Percentiles rank a stretch among this genome's conserved stretches.
Evolutionary conservation across 2,113 vertebrate genomes (phyloP).

Genomic region (Lasiurus borealis): DNA sequence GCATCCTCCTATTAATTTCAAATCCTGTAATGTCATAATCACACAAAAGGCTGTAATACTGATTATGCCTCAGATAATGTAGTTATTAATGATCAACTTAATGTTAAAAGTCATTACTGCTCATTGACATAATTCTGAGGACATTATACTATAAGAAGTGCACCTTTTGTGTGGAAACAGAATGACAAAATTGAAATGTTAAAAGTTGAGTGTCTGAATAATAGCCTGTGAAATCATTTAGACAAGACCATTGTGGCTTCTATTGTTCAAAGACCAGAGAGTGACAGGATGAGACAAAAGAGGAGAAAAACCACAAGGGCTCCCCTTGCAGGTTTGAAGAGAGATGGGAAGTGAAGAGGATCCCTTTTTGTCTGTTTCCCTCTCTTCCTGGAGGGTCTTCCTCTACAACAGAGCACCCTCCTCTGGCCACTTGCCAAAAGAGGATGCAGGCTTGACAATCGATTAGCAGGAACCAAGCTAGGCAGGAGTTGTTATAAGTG

Average conservation of each 20-base stretch:
- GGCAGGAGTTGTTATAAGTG: background rate
- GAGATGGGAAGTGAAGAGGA: constrained; percentile 80
- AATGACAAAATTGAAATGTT: constrained; percentile 92
- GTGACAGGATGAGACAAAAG: constrained; percentile 86
- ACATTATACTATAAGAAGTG: constrained; percentile 89
- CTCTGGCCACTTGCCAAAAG: constrained; percentile 91
- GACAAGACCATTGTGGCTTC: constrained; percentile 89
- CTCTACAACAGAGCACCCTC: constrained; percentile 91
- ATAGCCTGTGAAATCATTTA: constrained; percentile 91
- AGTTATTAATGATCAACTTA: constrained; percentile 91
- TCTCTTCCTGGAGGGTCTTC: constrained; percentile 79
- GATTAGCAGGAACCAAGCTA: constrained; percentile 56
- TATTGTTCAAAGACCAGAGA: constrained; percentile 87
- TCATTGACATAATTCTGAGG: constrained; percentile 90
- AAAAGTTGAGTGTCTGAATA: constrained; percentile 91
- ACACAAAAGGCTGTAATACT: constrained; percentile 86
- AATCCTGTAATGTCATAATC: constrained; percentile 83
- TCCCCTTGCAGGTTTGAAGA: constrained; percentile 79
- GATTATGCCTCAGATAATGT: constrained; percentile 89
- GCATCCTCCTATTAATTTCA: constrained; percentile 78
- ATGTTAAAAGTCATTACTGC: constrained; percentile 90
- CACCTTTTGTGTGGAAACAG: constrained; percentile 90
- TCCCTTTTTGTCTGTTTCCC: constrained; percentile 68
- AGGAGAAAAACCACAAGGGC: constrained; percentile 74
- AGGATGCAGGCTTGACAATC: constrained; percentile 65